Evolutionary conservation across 1,140 invertebrate genomes (phyloP), one percentile per base, ranked within the genome.

Genomic region (Drosophila melanica): DNA sequence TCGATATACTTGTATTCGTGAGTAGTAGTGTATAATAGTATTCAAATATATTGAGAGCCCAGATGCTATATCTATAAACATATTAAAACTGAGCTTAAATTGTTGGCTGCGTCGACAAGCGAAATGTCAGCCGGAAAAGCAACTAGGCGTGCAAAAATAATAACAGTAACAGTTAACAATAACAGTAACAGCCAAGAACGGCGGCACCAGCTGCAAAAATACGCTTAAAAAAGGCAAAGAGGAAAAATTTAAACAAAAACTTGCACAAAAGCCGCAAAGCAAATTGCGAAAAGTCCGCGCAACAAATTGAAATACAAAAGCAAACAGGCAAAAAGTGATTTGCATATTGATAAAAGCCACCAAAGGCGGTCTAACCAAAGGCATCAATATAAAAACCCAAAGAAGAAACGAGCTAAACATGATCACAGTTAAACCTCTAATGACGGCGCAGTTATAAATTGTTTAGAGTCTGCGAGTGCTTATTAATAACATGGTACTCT

Each of bases 171-270:
- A 72, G 74, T 63, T 58, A 79, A 72, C 53, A 68, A 23, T 78
- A 63, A 68, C 62, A 67, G 59, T 66, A 79, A 75, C 53, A 75
- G 53, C 55, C 35, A 39, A 57, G 60, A 57, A 47, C 33, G 9
- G 53, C 78, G 77, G 78, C 78, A 47, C 57, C 78, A 80, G 78
- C 78, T 80, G 78, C 62, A 81, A 54, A 64, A 81, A 77, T 77
- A 71, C 42, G 39, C 57, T 33, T 72, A 58, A 47, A 35, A 42
- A 65, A 47, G 9, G 2, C 3, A 64, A 75, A 78, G 23, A 59
- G 59, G 50, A 37, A 33, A 18, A 41, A 51, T 51, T 58, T 27
- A 48, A 47, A 60, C n/a, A 55, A 59, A 67, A 67, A 68, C 12
- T 77, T 71, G 35, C 41, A 30, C 72, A 53, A 80, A 80, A 77